phyloP scores from a whole-genome alignment of 2,797 vertebrate genomes.

The Typhlichthys eigenmanni region DNA sequence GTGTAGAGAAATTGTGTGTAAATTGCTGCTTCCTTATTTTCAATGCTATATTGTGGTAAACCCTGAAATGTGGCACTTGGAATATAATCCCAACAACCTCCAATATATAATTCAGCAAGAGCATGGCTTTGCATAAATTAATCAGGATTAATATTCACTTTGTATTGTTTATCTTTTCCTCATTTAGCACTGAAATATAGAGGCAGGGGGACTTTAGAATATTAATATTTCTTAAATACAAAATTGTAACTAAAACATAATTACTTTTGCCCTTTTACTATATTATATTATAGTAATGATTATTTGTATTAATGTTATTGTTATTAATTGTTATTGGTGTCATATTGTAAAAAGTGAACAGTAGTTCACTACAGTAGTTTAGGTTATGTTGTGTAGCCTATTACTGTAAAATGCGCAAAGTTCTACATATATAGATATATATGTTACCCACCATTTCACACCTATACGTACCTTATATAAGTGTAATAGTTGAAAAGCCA shows the following conservation, averaged over 20 bases:
- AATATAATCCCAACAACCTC: conserved; percentile 21
- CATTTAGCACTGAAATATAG: not conserved
- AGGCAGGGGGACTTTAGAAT: not conserved
- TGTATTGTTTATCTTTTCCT: conserved; percentile 11
- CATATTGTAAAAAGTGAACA: too few species aligned
- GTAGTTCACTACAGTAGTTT: conserved; percentile 24
- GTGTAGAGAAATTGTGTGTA: conserved; percentile 18
- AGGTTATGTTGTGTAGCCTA: conserved; percentile 31
- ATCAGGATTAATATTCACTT: conserved; percentile 1
- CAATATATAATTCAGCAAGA: not conserved
- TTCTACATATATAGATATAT: not conserved
- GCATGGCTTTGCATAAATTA: conserved; percentile 32
- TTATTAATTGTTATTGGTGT: too few species aligned
- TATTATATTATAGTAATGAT: too few species aligned
- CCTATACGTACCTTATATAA: too few species aligned
- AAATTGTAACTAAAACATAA: too few species aligned
- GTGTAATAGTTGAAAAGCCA: conserved; percentile 36
- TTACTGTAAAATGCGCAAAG: too few species aligned
- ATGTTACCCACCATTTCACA: not conserved
- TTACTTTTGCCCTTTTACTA: too few species aligned
- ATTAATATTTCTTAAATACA: not conserved
- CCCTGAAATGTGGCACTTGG: conserved; percentile 7
- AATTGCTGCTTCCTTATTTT: conserved; percentile 47
- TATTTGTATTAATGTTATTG: too few species aligned
- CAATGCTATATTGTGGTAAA: conserved; percentile 20